phyloP scores from a whole-genome alignment of 1,140 invertebrate species.

The Drosophila quadrilineata region DNA sequence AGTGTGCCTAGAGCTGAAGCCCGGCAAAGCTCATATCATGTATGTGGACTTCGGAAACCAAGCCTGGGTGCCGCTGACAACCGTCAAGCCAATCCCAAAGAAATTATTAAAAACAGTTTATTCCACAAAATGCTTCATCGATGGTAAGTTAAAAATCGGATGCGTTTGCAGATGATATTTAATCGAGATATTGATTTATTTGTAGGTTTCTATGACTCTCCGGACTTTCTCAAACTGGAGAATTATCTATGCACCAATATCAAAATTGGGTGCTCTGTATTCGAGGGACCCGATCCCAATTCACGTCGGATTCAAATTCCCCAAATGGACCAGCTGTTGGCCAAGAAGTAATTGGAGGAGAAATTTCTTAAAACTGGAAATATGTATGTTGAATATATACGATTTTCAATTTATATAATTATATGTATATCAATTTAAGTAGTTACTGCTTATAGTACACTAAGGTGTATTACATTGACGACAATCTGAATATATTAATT shows the following conservation, averaged over 20 bases:
- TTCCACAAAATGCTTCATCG: constrained; percentile 54
- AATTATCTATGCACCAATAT: not conserved
- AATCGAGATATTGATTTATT: not conserved
- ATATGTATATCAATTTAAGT: no score
- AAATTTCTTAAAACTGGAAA: no score
- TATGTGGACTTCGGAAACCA: constrained; percentile 53
- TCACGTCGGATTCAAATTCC: constrained; percentile 32
- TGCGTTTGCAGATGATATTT: not conserved
- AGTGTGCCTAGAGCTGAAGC: constrained; percentile 27
- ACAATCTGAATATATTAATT: no score
- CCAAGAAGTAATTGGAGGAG: not conserved
- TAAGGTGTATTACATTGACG: not conserved
- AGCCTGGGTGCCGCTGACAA: constrained; percentile 23
- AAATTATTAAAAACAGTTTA: not conserved
- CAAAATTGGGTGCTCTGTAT: constrained; percentile 16
- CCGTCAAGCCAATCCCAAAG: constrained; percentile 39
- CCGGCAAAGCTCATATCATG: constrained; percentile 11
- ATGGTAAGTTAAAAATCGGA: constrained; percentile 43
- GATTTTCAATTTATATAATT: no score
- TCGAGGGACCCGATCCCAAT: constrained; percentile 27
- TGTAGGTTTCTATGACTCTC: constrained; percentile 37
- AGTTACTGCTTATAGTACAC: no score
- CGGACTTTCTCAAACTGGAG: constrained; percentile 32
- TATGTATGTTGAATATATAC: no score
- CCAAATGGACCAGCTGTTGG: constrained; percentile 27